Conservation (phyloP, 2,797 vertebrate genomes). For the Tokudaia tokunoshimensis region DNA sequence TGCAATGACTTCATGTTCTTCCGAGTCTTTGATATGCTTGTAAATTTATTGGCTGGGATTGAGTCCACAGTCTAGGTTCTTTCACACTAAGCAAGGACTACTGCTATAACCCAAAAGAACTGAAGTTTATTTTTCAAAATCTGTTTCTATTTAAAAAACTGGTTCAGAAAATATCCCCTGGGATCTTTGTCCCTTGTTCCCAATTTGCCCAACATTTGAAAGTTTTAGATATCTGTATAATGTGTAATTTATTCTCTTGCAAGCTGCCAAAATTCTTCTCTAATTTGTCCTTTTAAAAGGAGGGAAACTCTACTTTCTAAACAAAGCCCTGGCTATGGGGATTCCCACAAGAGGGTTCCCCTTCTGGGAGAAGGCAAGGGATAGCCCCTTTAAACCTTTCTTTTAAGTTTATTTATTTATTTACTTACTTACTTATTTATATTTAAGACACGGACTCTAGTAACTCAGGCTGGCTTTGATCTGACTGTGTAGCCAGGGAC, state of each 20-base stretch:
- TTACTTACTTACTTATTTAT: neutral
- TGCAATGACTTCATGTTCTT: neutral
- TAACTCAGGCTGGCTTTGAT: too few species aligned
- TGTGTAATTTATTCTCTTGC: neutral
- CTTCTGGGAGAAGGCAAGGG: neutral
- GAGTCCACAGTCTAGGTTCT: neutral
- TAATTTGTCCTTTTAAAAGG: neutral
- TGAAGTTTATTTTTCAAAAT: neutral
- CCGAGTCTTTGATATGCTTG: slow-evolving; percentile 20
- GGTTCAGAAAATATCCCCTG: slow-evolving; percentile 17
- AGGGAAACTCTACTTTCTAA: neutral
- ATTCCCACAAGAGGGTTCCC: neutral
- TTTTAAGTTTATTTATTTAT: neutral
- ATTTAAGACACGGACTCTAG: neutral
- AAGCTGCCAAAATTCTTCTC: neutral
- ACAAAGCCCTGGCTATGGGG: neutral
- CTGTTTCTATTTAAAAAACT: neutral
- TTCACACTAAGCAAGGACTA: slow-evolving; percentile 22
- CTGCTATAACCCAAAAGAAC: slow-evolving; percentile 54
- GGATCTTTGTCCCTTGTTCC: neutral
- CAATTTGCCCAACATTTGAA: slow-evolving; percentile 1
- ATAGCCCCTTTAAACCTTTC: neutral
- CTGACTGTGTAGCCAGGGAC: neutral
- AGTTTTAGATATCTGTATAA: neutral
- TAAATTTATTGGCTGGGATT: slow-evolving; percentile 39